Evolutionary conservation across 2,113 vertebrate species (phyloP).

Genomic region (Eurystomus gularis): DNA sequence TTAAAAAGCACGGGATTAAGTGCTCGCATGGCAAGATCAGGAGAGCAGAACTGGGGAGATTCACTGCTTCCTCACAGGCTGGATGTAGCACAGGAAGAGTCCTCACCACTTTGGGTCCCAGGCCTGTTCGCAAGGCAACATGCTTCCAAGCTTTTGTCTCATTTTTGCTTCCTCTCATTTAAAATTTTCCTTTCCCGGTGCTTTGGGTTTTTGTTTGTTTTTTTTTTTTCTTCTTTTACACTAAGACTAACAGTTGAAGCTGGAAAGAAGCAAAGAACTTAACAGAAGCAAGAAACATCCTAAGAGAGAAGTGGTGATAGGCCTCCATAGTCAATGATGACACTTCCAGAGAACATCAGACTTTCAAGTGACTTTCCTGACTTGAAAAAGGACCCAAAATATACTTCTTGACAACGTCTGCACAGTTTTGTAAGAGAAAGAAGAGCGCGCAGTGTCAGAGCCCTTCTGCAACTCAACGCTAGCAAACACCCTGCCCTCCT

Average conservation of each 20-base stretch:
- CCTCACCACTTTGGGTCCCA: not conserved
- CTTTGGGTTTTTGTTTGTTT: not conserved
- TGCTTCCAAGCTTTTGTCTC: not conserved
- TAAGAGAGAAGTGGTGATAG: not conserved
- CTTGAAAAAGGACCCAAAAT: not conserved
- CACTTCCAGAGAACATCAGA: not conserved
- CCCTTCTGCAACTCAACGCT: not conserved
- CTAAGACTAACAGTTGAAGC: not conserved
- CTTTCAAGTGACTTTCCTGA: not conserved
- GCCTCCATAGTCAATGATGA: rapidly evolving
- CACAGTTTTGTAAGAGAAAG: not conserved
- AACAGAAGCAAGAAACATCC: not conserved
- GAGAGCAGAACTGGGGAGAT: not conserved
- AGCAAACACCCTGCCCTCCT: not conserved
- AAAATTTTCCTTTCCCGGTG: not conserved
- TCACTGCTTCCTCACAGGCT: not conserved
- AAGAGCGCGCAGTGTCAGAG: not conserved
- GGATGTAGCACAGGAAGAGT: not conserved
- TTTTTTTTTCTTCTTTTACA: not conserved
- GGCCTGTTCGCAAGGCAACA: not conserved
- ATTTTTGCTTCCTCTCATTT: not conserved
- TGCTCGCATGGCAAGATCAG: not conserved
- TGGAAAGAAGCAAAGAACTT: not conserved
- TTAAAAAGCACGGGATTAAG: not conserved
- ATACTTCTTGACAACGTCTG: not conserved